Evolutionary conservation across 1,140 invertebrate species (phyloP), one percentile per base, ranked within the genome.

Genomic region (Saxidomus purpurata): DNA sequence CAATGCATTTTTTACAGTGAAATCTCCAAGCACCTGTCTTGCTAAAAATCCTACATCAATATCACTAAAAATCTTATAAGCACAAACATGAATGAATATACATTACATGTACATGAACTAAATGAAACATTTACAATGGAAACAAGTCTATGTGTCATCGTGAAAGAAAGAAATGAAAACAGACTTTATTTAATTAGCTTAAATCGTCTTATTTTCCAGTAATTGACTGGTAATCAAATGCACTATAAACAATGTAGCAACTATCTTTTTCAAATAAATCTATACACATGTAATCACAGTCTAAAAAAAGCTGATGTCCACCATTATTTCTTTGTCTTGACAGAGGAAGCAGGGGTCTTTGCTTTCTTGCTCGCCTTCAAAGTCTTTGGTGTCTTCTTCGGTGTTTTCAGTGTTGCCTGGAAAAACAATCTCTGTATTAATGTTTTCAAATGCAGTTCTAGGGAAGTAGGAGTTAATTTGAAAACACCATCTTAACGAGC

Each of bases 391-490:
- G 85, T 79, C 25, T 86, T 86, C 69, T 77, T 77, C 79, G 85
- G 85, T 0, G 85, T 79, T 52, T 87, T 87, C 36, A 87, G 40
- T 63, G 52, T 61, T 15, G 83, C 83, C 85, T 87, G 76, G 63
- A 87, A 87, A 38, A 43, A 25, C 22, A 82, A 82, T 40, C 19
- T 82, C 55, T 67, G 38, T 82, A 11, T 82, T 47, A 47, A 43
- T 25, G 25, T 63, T 63, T 49, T 31, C 28, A 61, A 6, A 52
- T 15, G 22, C 61, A 67, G 38, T 82, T 43, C 40, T 19, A 63
- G 2, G 6, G n/a, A 38, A 74, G 34, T 38, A 31, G 34, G 6
- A 74, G 69, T 13, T 36, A 36, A 19, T 74, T 38, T 11, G 17
- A 74, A 34, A 74, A 74, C 8, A 8, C 15, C 31, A 9, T 34